Evolutionary conservation across 2,888 invertebrate genomes (phyloP), one percentile per base, ranked within the genome.

Genomic region (Micoletzkya japonica): DNA sequence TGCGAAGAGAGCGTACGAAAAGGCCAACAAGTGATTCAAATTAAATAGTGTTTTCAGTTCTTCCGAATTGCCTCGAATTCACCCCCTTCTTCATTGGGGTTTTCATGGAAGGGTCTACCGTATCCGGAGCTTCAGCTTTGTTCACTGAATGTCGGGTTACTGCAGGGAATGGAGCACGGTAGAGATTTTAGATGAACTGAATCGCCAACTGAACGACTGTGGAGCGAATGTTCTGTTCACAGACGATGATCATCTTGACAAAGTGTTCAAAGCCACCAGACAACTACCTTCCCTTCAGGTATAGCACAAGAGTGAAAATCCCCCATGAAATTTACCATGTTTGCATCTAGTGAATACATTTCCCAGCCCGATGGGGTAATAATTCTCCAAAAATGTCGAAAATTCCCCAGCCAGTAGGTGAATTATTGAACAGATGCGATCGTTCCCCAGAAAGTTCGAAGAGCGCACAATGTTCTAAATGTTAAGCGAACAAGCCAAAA

Each of bases 81-180:
- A 72, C 75, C 28, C 68, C 78, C 1, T 74, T 78, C 70, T 79
- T 77, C 72, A 60, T 77, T n/a, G 79, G 75, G 69, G 75, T 71
- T 26, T 44, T 74, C 34, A 70, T 69, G 6, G 59, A 69, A 28
- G 69, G 69, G 20, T 78, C 78, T 52, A 75, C 76, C 34, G 71
- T 77, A 20, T 78, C 78, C 3, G 80, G 79, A 28, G 80, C 80
- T 3, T 75, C 75, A 49, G 78, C 80, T 32, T 74, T 81, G 17
- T 81, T 78, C 73, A 81, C 81, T 32, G 81, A 81, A 37, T 79
- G 81, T 79, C 36, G 72, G 75, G 17, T 44, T n/a, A n/a, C n/a
- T n/a, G n/a, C n/a, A n/a, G n/a, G n/a, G n/a, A n/a, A 44, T 17
- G 14, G 14, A 44, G 49, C 49, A 17, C 20, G 14, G 49, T 44